Base-by-base conservation (phyloP, 2,888 invertebrate genomes). In the Antheraea yamamai region DNA sequence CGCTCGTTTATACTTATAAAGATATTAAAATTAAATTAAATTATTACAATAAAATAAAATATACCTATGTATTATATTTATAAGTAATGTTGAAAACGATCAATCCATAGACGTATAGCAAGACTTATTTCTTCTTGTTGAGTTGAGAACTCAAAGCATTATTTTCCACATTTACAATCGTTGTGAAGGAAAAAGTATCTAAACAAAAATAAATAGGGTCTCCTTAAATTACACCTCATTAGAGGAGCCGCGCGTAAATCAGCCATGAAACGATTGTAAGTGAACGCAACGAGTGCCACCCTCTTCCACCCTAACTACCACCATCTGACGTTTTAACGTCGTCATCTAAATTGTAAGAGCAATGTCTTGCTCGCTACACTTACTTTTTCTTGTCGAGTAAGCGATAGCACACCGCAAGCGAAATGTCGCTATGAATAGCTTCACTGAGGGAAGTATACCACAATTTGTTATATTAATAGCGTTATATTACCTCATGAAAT, bases 151-250 rank as follows among this genome's bases (percentile, higher is more conserved):
- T 30, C 1, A 4, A 66, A 30, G 64, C 18, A 66, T 66, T 66
- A 66, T 30, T 66, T 66, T 39, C 68, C 39, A 35, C 20, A 26
- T 74, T n/a, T 51, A 30, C 51, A 8, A 47, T 14, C 12, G 47
- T 47, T 51, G 39, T 10, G 23, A 74, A 73, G 72, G 55, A 73
- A 55, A n/a, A 74, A 75, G 61, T 14, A 66, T 66, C 64, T 66
- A 72, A 73, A 75, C 64, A 73, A 52, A 74, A 74, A 74, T 76
- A 73, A 47, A 71, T 66, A 23, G 35, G 39, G 72, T 58, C 77
- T 77, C 78, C 78, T 78, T 74, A 81, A 83, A 83, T 82, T 81
- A 80, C 81, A 81, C 77, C 81, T 86, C 84, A 82, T 86, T 85
- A 86, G 80, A 78, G 75, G 73, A 80, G 81, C 79, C 79, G 79